These are phyloP conservation scores for Synanthedon andrenaeformis DNA, from an alignment of 2,888 invertebrate species.

Conservation along the genomic window DNA sequence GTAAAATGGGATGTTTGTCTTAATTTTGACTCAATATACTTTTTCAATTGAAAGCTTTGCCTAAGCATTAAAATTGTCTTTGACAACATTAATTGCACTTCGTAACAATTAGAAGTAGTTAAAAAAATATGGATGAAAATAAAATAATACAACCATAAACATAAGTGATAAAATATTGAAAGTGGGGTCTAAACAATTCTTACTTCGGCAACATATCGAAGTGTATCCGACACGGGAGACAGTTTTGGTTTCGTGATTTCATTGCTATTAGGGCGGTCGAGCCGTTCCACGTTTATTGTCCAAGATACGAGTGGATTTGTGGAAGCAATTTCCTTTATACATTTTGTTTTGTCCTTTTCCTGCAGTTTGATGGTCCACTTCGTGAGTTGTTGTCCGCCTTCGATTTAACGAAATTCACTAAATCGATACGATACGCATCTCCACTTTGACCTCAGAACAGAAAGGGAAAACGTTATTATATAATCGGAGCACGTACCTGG, in stretches of 20 bases:
- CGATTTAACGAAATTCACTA: conserved; percentile 57
- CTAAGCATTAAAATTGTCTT: no score
- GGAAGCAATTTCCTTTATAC: conserved; percentile 71
- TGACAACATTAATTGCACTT: no score
- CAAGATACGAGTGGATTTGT: conserved; percentile 71
- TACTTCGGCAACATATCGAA: conserved; percentile 37
- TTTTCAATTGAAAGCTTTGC: no score
- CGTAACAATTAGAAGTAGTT: no score
- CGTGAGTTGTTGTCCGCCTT: conserved; percentile 59
- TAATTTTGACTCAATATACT: no score
- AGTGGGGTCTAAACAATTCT: conserved; percentile 37
- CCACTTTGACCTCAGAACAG: conserved; percentile 29
- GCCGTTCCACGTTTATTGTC: conserved; percentile 66
- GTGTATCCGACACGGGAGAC: conserved; percentile 45
- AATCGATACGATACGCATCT: conserved; percentile 60
- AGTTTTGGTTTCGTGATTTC: conserved; percentile 70
- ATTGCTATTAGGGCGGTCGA: conserved; percentile 67
- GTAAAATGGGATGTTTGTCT: no score
- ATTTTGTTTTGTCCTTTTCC: conserved; percentile 70
- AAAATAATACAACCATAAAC: no score
- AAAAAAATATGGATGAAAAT: no score
- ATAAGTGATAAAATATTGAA: neutral
- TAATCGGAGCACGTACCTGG: conserved; percentile 50
- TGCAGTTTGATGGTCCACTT: conserved; percentile 66
- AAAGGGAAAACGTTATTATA: conserved; percentile 54